phyloP scores from a whole-genome alignment of 2,797 vertebrate genomes.

The Tiaroga cobitis region DNA sequence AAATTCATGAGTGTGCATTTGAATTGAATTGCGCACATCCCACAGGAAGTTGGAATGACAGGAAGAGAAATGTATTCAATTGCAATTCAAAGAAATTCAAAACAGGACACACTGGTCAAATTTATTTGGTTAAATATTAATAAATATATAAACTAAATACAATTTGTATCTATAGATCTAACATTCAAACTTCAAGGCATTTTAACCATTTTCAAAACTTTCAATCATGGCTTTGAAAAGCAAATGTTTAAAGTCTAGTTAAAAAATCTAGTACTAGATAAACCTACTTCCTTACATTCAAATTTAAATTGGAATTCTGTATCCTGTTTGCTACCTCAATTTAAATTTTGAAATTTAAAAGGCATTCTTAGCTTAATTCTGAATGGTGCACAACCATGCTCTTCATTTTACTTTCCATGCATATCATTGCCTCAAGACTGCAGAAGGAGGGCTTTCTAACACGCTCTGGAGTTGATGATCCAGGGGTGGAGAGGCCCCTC shows the following conservation, averaged over 20 bases:
- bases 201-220: not conserved
- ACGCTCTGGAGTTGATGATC: constrained; percentile 63
- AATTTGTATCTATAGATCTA: not conserved
- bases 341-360: not conserved
- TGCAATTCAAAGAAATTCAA: no score
- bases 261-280: not conserved
- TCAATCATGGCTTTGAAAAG: not conserved
- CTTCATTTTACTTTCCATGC: not conserved
- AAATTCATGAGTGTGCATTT: not conserved
- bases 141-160: not conserved
- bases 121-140: not conserved
- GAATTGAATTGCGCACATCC: not conserved
- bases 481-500: constrained; percentile 58
- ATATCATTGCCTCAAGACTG: not conserved
- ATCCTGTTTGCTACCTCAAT: not conserved
- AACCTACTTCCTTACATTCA: not conserved
- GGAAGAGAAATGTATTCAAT: not conserved
- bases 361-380: no score
- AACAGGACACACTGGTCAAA: no score
- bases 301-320: no score
- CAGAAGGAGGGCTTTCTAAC: not conserved
- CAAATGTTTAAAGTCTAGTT: not conserved
- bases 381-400: not conserved
- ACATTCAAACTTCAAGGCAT: not conserved
- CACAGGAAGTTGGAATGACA: not conserved